Percentiles rank a stretch among this genome's conserved stretches.
Evolutionary conservation across 2,888 invertebrate species (phyloP).

Genomic region (Athalia circularis): DNA sequence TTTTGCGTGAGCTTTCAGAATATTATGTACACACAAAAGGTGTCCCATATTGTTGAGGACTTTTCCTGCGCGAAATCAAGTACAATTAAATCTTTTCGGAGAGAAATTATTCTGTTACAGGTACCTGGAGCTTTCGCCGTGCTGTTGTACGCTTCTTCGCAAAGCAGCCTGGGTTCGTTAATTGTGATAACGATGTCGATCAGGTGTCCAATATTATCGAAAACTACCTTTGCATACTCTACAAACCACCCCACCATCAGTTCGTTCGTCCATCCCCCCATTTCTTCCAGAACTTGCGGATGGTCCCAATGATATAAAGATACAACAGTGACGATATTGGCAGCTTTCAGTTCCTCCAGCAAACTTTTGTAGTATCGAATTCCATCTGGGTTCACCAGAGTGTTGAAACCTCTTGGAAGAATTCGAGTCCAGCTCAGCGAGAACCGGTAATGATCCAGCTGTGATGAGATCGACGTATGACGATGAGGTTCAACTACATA

Average conservation of each 20-base stretch:
- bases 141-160: conserved; percentile 76
- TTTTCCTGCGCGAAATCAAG: conserved; percentile 50
- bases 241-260: conserved; percentile 80
- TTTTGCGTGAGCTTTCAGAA: conserved; percentile 80
- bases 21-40: conserved; percentile 80
- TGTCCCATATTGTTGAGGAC: conserved; percentile 75
- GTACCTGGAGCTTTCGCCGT: conserved; percentile 63
- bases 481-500: too few species aligned
- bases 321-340: conserved; percentile 78
- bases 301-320: conserved; percentile 77
- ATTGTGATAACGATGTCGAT: conserved; percentile 83
- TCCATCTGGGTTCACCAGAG: conserved; percentile 82
- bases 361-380: conserved; percentile 86
- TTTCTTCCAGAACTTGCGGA: conserved; percentile 79
- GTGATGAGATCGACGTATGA: not conserved
- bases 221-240: conserved; percentile 79
- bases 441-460: conserved; percentile 57
- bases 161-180: conserved; percentile 83
- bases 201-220: conserved; percentile 77
- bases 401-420: conserved; percentile 66
- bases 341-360: conserved; percentile 81
- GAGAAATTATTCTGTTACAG: not conserved
- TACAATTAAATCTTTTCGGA: not conserved
- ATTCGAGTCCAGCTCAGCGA: conserved; percentile 61
- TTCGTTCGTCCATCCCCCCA: conserved; percentile 83